Percentiles rank a stretch among this genome's conserved stretches.
Evolutionary conservation across 2,888 invertebrate genomes (phyloP).

Genomic region (Tetrapedia diversipes): DNA sequence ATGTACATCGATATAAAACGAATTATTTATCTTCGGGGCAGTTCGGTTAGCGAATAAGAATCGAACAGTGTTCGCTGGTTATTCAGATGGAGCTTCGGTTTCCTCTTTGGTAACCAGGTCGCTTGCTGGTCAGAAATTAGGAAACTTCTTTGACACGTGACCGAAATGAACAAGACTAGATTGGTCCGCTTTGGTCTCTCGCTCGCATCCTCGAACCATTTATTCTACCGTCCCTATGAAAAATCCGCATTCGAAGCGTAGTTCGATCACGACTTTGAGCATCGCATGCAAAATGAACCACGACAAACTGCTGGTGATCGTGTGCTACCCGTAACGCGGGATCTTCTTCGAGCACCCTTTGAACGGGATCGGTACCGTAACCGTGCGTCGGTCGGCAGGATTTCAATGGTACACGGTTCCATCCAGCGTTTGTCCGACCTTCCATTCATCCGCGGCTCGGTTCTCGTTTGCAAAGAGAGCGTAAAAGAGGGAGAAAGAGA

Average conservation of each 20-base stretch:
- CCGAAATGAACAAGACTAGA: no score
- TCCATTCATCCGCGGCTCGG: conserved; percentile 63
- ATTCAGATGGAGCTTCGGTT: no score
- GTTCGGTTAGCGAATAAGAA: no score
- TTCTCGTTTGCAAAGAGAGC: conserved; percentile 39
- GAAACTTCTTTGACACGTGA: not conserved
- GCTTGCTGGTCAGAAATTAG: not conserved
- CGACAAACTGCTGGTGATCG: not conserved
- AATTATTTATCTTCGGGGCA: no score
- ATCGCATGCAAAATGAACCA: not conserved
- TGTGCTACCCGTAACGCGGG: not conserved
- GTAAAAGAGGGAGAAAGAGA: conserved; percentile 21
- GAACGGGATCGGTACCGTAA: conserved; percentile 15
- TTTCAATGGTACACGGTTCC: conserved; percentile 49
- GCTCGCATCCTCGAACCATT: no score
- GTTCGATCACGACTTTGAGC: no score
- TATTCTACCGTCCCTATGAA: no score
- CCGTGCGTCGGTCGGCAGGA: conserved; percentile 25
- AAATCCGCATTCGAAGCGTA: no score
- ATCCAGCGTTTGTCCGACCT: conserved; percentile 61
- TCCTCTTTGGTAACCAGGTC: not conserved
- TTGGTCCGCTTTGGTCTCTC: no score
- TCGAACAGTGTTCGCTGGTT: no score
- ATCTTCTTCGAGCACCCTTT: conserved; percentile 1
- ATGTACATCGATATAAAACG: no score